These are phyloP conservation scores for Anarsia innoxiella DNA, from an alignment of 2,888 invertebrate species.

Conservation along the genomic window DNA sequence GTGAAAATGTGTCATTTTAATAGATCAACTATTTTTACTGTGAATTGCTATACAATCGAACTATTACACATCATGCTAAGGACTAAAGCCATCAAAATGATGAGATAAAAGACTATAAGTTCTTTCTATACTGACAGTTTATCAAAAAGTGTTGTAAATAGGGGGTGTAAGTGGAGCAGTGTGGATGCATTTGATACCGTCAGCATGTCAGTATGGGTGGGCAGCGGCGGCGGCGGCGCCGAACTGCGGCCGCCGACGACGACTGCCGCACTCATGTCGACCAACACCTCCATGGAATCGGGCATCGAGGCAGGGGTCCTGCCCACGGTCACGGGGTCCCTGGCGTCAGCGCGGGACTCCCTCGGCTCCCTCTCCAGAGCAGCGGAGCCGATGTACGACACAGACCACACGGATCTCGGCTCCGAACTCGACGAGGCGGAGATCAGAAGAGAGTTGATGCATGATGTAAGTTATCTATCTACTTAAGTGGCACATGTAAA, in stretches of 20 bases:
- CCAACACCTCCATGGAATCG: conserved; percentile 76
- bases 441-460: conserved; percentile 82
- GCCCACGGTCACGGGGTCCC: conserved; percentile 83
- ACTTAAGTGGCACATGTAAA: too few relatives aligned
- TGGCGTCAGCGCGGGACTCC: conserved; percentile 72
- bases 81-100: too few relatives aligned
- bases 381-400: conserved; percentile 81
- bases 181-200: conserved; percentile 59
- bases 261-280: conserved; percentile 58
- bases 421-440: conserved; percentile 88
- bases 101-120: too few relatives aligned
- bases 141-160: too few relatives aligned
- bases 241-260: conserved; percentile 47
- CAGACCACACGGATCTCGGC: conserved; percentile 86
- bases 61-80: too few relatives aligned
- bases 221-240: conserved; percentile 54
- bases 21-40: too few relatives aligned
- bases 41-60: too few relatives aligned
- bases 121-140: too few relatives aligned
- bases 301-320: conserved; percentile 80
- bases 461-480: conserved; percentile 83
- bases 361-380: conserved; percentile 76
- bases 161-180: too few relatives aligned
- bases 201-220: conserved; percentile 69
- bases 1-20: too few relatives aligned